These are phyloP conservation scores for Dusona sp. DNA, from an alignment of 2,888 invertebrate genomes.

Conservation along the genomic window DNA sequence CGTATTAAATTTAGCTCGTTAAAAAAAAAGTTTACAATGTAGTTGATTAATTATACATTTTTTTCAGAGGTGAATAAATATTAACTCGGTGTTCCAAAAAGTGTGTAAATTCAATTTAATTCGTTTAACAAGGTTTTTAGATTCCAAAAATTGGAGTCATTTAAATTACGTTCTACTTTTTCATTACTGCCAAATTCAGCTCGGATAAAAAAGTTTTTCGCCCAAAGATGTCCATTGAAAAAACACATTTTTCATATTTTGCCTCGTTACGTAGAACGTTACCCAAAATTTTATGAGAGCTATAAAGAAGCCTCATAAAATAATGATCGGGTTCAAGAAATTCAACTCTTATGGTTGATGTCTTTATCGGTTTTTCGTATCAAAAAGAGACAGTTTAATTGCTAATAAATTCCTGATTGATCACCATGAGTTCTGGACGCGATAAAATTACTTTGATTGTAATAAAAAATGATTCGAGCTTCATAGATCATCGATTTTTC, in stretches of 20 bases:
- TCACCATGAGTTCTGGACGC: not conserved
- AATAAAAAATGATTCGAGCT: not conserved
- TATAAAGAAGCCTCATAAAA: not conserved
- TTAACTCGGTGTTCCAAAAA: not conserved
- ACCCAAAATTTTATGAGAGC: not conserved
- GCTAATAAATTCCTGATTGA: not conserved
- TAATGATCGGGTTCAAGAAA: not conserved
- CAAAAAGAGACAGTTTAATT: not conserved
- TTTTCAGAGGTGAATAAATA: not conserved
- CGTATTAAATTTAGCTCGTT: not conserved
- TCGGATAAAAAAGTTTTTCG: not conserved
- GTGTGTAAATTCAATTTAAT: not conserved
- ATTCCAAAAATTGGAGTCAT: not conserved
- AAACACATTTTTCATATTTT: not conserved
- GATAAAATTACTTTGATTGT: no score
- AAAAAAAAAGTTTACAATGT: not conserved
- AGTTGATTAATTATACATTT: not conserved
- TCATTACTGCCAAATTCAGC: not conserved
- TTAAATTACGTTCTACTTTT: not conserved
- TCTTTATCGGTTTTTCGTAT: not conserved
- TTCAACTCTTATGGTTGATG: not conserved
- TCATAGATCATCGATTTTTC: not conserved
- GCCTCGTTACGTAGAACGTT: not conserved
- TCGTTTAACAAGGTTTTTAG: not conserved
- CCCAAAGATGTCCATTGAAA: not conserved